Conservation (phyloP, 2,797 vertebrate species). For the Microctenopoma steveboyesi region DNA sequence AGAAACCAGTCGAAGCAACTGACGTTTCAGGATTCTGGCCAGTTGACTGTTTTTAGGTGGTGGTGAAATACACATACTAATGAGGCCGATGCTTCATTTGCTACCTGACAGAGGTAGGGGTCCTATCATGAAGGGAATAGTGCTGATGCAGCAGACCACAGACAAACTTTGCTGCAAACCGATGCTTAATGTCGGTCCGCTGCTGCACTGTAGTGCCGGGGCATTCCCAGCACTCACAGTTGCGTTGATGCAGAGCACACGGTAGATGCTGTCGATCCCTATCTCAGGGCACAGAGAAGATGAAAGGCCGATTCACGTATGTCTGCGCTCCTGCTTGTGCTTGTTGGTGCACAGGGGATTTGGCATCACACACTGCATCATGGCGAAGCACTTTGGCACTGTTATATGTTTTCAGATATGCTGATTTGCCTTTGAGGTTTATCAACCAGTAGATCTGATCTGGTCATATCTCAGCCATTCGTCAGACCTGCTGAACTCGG, state of each 20-base stretch:
- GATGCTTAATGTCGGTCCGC: background rate
- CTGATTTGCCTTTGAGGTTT: constrained; percentile 7
- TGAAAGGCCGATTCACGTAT: constrained; percentile 43
- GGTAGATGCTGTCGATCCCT: constrained; percentile 53
- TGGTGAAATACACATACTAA: constrained; percentile 55
- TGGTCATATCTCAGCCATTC: background rate
- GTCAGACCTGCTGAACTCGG: background rate
- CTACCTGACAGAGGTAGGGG: constrained; percentile 38
- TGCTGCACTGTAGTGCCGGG: constrained; percentile 19
- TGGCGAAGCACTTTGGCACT: background rate
- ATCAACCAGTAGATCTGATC: background rate
- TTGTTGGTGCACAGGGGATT: constrained; percentile 13
- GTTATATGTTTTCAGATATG: background rate
- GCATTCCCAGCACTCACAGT: constrained; percentile 69
- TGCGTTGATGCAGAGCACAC: constrained; percentile 63
- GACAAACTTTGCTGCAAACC: constrained; percentile 22
- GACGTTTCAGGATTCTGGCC: no score
- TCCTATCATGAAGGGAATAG: constrained; percentile 61
- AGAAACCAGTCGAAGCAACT: no score
- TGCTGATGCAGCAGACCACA: constrained; percentile 52
- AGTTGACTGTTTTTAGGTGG: constrained; percentile 3
- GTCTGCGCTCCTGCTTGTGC: constrained; percentile 33
- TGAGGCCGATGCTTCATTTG: constrained; percentile 54
- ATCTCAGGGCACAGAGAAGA: constrained; percentile 46
- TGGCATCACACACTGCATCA: background rate